Conservation (phyloP, 2,797 vertebrate species). For the Eospalax fontanierii region DNA sequence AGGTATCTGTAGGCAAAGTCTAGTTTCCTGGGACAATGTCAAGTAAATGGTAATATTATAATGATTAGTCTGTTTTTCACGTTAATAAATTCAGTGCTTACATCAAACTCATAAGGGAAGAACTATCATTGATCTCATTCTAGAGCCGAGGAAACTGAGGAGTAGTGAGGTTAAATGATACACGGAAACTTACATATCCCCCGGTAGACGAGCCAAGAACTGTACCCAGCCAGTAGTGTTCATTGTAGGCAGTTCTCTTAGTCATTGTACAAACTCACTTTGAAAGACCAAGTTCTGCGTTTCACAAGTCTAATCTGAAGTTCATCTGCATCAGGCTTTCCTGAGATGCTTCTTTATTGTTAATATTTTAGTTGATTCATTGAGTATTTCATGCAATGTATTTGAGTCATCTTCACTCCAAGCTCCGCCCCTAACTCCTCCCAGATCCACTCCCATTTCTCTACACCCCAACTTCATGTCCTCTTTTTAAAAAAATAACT, state of each 20-base stretch:
- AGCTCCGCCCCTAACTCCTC: too few species aligned
- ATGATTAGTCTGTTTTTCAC: background rate
- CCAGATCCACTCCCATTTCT: too few species aligned
- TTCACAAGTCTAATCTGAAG: constrained; percentile 38
- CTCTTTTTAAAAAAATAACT: too few species aligned
- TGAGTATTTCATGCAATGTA: too few species aligned
- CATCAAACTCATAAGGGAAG: background rate
- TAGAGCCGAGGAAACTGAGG: background rate
- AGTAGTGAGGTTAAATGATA: background rate
- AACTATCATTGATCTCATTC: background rate
- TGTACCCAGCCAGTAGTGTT: background rate
- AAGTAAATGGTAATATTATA: background rate
- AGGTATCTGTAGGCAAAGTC: background rate
- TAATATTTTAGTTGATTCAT: too few species aligned
- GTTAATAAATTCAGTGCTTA: background rate
- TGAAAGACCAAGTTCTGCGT: constrained; percentile 47
- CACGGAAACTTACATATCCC: background rate
- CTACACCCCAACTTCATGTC: too few species aligned
- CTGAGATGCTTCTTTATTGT: background rate
- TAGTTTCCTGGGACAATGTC: background rate
- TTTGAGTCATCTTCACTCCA: too few species aligned
- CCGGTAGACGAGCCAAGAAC: background rate
- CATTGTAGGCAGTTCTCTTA: background rate
- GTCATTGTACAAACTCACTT: background rate
- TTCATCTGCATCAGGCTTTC: background rate